Percentiles rank a stretch among this genome's conserved stretches.
Conservation (phyloP, 2,113 vertebrate genomes). For the Asarcornis scutulata region DNA sequence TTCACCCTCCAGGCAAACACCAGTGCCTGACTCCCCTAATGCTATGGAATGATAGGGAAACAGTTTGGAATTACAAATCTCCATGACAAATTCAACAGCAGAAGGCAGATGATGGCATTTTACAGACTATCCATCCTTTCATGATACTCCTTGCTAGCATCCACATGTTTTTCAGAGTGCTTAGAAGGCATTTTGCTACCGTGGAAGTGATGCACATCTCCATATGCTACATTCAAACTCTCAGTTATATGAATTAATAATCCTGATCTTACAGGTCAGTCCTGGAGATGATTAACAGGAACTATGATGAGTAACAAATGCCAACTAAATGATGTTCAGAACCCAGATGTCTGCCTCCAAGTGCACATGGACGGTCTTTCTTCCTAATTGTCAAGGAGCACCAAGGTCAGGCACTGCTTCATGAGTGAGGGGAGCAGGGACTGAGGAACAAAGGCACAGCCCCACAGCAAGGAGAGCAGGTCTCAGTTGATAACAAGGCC, state of each 20-base stretch:
- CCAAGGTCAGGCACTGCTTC: not conserved
- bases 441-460: not conserved
- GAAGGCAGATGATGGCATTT: not conserved
- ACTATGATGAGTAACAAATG: not conserved
- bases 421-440: not conserved
- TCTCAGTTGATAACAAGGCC: not conserved
- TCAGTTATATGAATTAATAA: not conserved
- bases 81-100: not conserved
- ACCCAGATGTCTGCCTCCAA: not conserved
- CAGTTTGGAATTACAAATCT: not conserved
- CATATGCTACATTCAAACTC: not conserved
- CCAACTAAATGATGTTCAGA: not conserved
- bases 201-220: not conserved
- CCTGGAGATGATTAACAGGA: not conserved
- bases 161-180: not conserved
- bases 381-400: not conserved
- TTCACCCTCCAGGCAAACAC: not conserved
- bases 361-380: not conserved
- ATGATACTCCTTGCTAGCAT: not conserved
- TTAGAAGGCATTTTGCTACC: not conserved
- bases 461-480: not conserved
- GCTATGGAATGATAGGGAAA: not conserved
- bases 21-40: not conserved
- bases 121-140: not conserved
- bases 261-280: not conserved